A percentile compares a stretch with the other conserved stretches of the same genome.
Conservation (phyloP, 2,888 invertebrate species). For the Gerosis bhagava region DNA sequence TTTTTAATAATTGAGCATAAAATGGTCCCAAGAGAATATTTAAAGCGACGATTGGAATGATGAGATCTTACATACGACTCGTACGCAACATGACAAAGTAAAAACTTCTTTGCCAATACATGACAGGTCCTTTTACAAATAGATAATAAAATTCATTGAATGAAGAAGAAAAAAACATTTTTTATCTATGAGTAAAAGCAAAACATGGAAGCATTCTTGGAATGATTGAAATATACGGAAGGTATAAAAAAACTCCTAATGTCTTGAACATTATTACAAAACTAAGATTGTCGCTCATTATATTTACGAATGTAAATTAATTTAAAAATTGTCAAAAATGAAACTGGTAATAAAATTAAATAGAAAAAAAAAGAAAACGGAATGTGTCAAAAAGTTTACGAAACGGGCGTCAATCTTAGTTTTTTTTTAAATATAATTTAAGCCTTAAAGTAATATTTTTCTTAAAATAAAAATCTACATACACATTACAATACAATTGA, state of each 20-base stretch:
- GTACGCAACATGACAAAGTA: constrained; percentile 16
- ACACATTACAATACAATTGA: constrained; percentile 55
- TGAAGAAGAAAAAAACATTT: too few relatives aligned
- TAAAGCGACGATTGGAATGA: constrained; percentile 75
- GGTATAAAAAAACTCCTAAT: constrained; percentile 34
- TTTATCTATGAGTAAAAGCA: constrained; percentile 18
- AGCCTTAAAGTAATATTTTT: constrained; percentile 38
- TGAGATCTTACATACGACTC: constrained; percentile 65
- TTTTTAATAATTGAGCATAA: constrained; percentile 59
- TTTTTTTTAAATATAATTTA: constrained; percentile 40
- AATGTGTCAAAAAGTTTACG: constrained; percentile 8
- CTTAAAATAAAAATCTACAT: constrained; percentile 55
- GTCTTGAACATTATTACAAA: constrained; percentile 30
- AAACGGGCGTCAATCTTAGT: constrained; percentile 45
- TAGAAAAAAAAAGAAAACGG: constrained; percentile 34
- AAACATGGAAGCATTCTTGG: constrained; percentile 65
- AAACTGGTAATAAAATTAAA: constrained; percentile 39
- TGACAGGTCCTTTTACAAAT: constrained; percentile 15
- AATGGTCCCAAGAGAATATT: constrained; percentile 52
- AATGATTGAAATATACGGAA: constrained; percentile 63
- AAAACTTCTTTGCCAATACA: background rate
- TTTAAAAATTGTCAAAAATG: too few relatives aligned
- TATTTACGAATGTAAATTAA: too few relatives aligned
- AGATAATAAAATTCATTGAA: constrained; percentile 1
- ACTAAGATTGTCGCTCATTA: constrained; percentile 56